Evolutionary conservation across 2,888 invertebrate species (phyloP).

Genomic region (Tetragonisca angustula): DNA sequence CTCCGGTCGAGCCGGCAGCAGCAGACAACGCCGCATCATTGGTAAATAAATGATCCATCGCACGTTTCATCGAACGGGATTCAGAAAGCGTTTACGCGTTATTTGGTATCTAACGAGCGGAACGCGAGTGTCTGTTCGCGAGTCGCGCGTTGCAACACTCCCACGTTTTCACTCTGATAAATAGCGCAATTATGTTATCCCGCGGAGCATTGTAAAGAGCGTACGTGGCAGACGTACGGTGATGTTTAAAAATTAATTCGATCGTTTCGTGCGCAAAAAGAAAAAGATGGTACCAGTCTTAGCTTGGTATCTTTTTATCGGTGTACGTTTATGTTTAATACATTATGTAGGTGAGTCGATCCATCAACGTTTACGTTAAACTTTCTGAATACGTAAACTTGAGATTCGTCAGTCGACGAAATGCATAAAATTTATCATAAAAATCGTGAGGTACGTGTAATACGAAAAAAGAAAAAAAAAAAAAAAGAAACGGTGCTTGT

Average conservation of each 20-base stretch:
- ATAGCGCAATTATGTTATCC: constrained; percentile 50
- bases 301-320: neutral
- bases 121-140: constrained; percentile 12
- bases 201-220: constrained; percentile 16
- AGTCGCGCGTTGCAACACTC: constrained; percentile 32
- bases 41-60: constrained; percentile 60
- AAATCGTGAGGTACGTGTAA: neutral
- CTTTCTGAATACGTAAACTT: neutral
- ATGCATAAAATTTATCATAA: neutral
- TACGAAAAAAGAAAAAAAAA: too few species aligned
- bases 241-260: constrained; percentile 7
- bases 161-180: constrained; percentile 49
- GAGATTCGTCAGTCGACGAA: neutral
- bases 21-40: constrained; percentile 15
- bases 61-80: neutral
- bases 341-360: neutral
- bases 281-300: too few species aligned
- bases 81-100: neutral
- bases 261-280: neutral
- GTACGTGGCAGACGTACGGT: neutral
- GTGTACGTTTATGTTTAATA: neutral
- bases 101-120: neutral
- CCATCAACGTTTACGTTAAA: neutral
- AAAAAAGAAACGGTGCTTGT: neutral
- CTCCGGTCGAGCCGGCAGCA: neutral